phyloP scores from a whole-genome alignment of 2,113 vertebrate genomes.

The Spermophilus dauricus region DNA sequence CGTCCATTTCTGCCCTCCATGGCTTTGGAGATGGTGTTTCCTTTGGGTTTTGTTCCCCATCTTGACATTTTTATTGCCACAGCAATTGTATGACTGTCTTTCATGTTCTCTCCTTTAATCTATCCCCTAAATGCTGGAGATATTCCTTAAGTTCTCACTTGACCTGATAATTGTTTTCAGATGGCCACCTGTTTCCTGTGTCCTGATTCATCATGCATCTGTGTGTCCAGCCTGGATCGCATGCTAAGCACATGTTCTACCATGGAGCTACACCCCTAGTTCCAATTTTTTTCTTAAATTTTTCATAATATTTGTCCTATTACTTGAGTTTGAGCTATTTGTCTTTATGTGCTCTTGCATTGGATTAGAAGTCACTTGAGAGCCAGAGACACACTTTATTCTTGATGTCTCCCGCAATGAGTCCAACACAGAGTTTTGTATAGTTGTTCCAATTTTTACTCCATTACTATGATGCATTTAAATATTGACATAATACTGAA shows the following conservation, averaged over 20 bases:
- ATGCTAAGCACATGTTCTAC: neutral
- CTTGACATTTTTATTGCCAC: neutral
- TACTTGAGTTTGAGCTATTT: neutral
- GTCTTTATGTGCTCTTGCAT: neutral
- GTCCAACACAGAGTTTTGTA: neutral
- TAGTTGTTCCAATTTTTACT: neutral
- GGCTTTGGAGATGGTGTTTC: neutral
- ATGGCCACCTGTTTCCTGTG: neutral
- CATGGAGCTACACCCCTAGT: neutral
- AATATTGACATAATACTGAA: neutral
- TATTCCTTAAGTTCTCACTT: neutral
- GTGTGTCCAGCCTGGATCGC: neutral
- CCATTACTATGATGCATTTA: neutral
- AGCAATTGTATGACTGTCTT: fast-evolving
- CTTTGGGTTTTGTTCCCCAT: neutral
- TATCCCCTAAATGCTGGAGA: neutral
- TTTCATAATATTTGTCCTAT: neutral
- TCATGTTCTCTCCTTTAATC: neutral
- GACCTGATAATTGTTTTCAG: neutral
- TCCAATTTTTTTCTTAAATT: neutral
- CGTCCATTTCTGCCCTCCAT: neutral
- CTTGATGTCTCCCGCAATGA: neutral
- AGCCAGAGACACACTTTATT: neutral
- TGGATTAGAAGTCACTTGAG: neutral
- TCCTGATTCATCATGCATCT: neutral